Evolutionary conservation across 2,797 vertebrate genomes (phyloP).

Genomic region (Poecilia wingei): DNA sequence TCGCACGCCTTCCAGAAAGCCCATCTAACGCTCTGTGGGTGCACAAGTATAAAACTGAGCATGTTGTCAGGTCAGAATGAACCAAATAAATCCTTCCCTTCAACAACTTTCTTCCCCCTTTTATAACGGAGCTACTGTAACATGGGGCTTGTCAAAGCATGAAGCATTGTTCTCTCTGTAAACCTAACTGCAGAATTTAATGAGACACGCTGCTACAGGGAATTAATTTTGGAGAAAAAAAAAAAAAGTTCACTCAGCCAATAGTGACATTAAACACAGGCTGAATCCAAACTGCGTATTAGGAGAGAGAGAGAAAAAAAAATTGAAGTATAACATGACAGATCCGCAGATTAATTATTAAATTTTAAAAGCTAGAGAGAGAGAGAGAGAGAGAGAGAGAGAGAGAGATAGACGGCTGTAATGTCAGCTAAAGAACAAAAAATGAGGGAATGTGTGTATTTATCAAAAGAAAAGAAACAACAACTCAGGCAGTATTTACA

Average conservation of each 20-base stretch:
- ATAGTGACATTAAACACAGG: constrained; percentile 25
- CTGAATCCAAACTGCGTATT: constrained; percentile 5
- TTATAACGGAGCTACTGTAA: neutral
- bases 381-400: neutral
- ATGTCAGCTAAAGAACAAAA: neutral
- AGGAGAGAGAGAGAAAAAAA: neutral
- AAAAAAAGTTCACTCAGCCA: constrained; percentile 6
- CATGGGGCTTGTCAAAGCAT: constrained; percentile 5
- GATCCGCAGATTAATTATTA: constrained; percentile 1
- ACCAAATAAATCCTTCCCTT: constrained; percentile 39
- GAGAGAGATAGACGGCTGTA: neutral
- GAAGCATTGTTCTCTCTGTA: constrained; percentile 9
- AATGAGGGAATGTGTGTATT: neutral
- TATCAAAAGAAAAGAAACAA: neutral
- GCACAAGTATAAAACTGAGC: constrained; percentile 44
- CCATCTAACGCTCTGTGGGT: constrained; percentile 69
- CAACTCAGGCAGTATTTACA: neutral
- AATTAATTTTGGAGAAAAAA: constrained; percentile 11
- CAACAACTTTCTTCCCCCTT: constrained; percentile 1
- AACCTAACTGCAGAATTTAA: constrained; percentile 19
- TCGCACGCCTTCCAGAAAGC: constrained; percentile 56
- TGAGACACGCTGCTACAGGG: constrained; percentile 12
- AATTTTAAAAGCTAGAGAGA: neutral
- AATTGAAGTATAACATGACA: neutral
- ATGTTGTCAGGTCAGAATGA: constrained; percentile 61